Conservation (phyloP, 2,888 invertebrate species). For the Omphaloscelis lunosa region DNA sequence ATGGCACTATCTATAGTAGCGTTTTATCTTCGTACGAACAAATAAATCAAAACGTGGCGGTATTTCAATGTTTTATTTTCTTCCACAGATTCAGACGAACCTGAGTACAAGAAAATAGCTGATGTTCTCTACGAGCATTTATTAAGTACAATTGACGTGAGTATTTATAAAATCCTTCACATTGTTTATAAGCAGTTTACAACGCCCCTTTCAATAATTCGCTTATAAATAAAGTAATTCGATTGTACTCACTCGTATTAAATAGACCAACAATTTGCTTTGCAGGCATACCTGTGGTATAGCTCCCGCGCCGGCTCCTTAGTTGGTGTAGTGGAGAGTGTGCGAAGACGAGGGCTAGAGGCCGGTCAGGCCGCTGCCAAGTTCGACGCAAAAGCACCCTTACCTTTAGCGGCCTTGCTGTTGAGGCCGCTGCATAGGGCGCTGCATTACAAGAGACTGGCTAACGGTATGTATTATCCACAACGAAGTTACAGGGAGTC, state of each 20-base stretch:
- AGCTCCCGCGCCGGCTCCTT: conserved; percentile 92
- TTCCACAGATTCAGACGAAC: conserved; percentile 82
- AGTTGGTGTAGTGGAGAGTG: conserved; percentile 95
- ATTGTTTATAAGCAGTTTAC: not conserved
- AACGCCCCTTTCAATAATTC: not conserved
- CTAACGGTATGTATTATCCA: conserved; percentile 37
- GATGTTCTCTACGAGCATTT: conserved; percentile 84
- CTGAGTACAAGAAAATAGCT: conserved; percentile 85
- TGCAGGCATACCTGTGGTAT: conserved; percentile 92
- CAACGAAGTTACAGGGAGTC: too few species aligned
- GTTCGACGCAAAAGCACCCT: conserved; percentile 91
- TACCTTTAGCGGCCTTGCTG: conserved; percentile 96
- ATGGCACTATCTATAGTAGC: not conserved
- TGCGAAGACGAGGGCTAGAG: conserved; percentile 93
- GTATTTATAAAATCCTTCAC: conserved; percentile 46
- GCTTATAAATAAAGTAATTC: not conserved
- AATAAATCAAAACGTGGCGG: not conserved
- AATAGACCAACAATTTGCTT: not conserved
- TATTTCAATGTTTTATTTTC: conserved; percentile 19
- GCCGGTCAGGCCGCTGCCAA: conserved; percentile 87
- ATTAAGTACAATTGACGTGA: conserved; percentile 82
- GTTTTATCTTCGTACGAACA: not conserved
- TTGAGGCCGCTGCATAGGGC: conserved; percentile 97
- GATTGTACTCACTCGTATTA: not conserved
- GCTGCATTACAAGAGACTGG: conserved; percentile 93